Conservation (phyloP, 2,888 invertebrate species). For the Drosophila differens region DNA sequence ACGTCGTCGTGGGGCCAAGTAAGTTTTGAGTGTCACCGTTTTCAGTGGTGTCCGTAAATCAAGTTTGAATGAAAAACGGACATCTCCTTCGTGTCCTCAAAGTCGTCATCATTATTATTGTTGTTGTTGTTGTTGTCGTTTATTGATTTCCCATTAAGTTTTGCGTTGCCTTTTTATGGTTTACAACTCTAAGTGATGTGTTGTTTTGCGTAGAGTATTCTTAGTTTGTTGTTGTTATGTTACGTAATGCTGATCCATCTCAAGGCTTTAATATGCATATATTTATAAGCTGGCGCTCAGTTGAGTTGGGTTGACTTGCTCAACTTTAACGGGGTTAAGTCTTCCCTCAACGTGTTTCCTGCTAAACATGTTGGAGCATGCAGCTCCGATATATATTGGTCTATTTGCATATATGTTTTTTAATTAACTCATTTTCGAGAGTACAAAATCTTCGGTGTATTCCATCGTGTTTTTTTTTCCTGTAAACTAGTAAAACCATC, state of each 20-base stretch:
- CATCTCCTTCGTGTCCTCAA: conserved; percentile 17
- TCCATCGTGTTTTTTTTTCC: neutral
- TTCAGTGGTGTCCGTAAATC: conserved; percentile 30
- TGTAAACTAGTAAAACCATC: neutral
- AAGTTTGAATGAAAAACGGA: conserved; percentile 22
- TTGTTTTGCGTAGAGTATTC: conserved; percentile 1
- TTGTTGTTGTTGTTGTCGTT: conserved; percentile 15
- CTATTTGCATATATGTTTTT: neutral
- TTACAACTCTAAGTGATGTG: conserved; percentile 24
- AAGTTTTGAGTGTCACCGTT: neutral
- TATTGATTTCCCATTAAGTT: conserved; percentile 74
- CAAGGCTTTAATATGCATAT: neutral
- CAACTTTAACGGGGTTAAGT: neutral
- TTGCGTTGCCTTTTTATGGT: conserved; percentile 57
- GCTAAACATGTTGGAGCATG: neutral
- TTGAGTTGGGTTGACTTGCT: neutral
- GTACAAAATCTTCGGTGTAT: neutral
- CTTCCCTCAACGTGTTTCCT: neutral
- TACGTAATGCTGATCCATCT: neutral
- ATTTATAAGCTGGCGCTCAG: neutral
- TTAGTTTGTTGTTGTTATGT: neutral
- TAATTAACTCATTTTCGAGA: neutral
- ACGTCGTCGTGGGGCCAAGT: neutral
- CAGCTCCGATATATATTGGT: neutral
- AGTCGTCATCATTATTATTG: conserved; percentile 22